phyloP scores from a whole-genome alignment of 2,797 vertebrate genomes.

The Rhinogobio ventralis region DNA sequence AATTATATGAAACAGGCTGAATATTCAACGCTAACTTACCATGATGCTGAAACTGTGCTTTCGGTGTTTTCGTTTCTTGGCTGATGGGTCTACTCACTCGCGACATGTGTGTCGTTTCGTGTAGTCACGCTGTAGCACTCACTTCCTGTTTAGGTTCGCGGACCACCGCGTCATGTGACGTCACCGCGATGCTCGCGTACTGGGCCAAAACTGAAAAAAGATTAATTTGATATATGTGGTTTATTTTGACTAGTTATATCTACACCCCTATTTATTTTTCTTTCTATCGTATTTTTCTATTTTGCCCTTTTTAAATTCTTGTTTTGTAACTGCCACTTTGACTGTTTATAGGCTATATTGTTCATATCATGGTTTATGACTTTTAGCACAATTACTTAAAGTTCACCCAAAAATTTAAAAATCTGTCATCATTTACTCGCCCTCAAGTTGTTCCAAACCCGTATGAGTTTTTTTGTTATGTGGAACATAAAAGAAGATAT shows the following conservation, averaged over 20 bases:
- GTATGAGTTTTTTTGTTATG: too few species aligned
- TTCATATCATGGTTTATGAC: neutral
- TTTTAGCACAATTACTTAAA: neutral
- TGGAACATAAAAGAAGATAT: too few species aligned
- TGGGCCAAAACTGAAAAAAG: neutral
- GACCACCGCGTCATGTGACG: neutral
- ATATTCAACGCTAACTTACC: constrained; percentile 1
- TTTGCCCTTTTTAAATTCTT: neutral
- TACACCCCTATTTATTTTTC: neutral
- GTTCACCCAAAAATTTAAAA: too few species aligned
- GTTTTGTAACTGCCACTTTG: neutral
- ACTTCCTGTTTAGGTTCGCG: constrained; percentile 39
- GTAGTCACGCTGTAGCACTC: neutral
- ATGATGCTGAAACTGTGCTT: neutral
- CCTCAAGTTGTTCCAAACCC: too few species aligned
- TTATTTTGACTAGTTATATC: neutral
- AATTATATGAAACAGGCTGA: neutral
- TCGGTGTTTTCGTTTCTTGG: neutral
- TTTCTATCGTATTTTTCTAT: neutral
- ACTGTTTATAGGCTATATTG: too few species aligned
- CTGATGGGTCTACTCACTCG: neutral
- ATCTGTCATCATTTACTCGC: neutral
- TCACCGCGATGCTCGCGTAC: neutral
- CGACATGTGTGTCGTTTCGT: constrained; percentile 5
- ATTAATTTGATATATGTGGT: neutral